Percentiles rank a stretch among this genome's conserved stretches.
These are phyloP conservation scores for Loriculus beryllinus DNA, from an alignment of 2,797 vertebrate genomes.

Conservation along the genomic window DNA sequence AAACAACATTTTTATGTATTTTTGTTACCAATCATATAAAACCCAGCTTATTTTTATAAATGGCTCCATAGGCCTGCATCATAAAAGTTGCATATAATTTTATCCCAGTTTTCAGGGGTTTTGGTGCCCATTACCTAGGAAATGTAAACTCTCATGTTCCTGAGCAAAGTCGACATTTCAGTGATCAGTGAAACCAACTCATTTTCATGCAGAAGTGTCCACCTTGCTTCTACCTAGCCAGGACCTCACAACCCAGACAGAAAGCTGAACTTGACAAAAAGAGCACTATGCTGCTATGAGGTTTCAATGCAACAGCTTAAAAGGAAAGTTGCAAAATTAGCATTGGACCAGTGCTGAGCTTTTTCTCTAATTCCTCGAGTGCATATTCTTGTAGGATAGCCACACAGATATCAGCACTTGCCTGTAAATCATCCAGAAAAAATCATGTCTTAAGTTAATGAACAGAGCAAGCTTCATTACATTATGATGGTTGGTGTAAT, in stretches of 20 bases:
- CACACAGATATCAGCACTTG: background rate
- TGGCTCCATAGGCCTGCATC: conserved; percentile 30
- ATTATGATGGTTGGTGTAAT: background rate
- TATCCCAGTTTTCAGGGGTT: conserved; percentile 47
- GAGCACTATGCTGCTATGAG: background rate
- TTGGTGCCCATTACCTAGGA: conserved; percentile 25
- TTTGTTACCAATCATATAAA: conserved; percentile 63
- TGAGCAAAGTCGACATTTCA: conserved; percentile 14
- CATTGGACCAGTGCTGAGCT: background rate
- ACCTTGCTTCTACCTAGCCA: background rate
- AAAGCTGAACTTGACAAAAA: background rate
- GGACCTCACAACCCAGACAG: background rate
- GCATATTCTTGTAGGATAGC: background rate
- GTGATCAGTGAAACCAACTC: conserved; percentile 1
- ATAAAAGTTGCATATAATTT: conserved; percentile 55
- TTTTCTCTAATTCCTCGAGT: background rate
- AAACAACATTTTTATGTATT: conserved; percentile 55
- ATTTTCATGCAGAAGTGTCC: conserved; percentile 18
- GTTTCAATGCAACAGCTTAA: background rate
- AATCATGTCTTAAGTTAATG: background rate
- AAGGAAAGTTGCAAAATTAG: conserved; percentile 47
- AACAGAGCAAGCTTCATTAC: background rate
- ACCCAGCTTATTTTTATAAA: conserved; percentile 57
- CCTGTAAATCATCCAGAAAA: background rate
- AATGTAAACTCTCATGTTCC: conserved; percentile 41